Base-by-base conservation (phyloP, 2,888 invertebrate genomes). In the Leistus spinibarbis region DNA sequence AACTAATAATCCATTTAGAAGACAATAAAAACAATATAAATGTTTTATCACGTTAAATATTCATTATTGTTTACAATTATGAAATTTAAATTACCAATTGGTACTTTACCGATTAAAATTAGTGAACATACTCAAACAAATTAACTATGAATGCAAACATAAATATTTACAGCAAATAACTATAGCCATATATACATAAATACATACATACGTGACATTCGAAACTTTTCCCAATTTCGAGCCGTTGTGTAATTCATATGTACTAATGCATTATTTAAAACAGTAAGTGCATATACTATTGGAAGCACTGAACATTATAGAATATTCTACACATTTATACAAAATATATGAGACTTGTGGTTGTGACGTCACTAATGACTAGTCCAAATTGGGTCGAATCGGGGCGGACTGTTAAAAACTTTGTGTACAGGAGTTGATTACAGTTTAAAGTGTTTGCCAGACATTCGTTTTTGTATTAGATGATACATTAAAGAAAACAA, bases 401-500 rank as follows among this genome's bases (percentile, higher is more conserved):
- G 7, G 20, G 20, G 7, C 13, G 40, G 40, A 16, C 23, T 24
- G 56, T 68, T 70, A 63, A 62, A 70, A 70, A 70, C 22, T 62
- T 40, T 40, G 13, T 40, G 13, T 20, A 16, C 22, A 16, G 53
- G 70, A 23, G 63, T 63, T 70, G 70, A 70, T 70, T 62, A 70
- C 63, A 70, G 63, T 70, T 70, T 70, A 70, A 70, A 70, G 63
- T 70, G 70, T 70, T 70, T 53, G 24, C 23, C 54, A 54, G 17
- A 57, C 40, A 40, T 40, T 10, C 40, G 40, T 40, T 40, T 40
- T 40, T 40, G 40, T 40, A 56, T 54, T 56, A 16, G n/a, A 54
- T 56, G 56, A 56, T 40, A 68, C 69, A 69, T 69, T 69, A 69
- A 40, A 60, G 63, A 57, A 63, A 70, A 70, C 70, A 40, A 40